Evolutionary conservation across 2,113 vertebrate species (phyloP).

Genomic region (Sterrhoptilus dennistouni): DNA sequence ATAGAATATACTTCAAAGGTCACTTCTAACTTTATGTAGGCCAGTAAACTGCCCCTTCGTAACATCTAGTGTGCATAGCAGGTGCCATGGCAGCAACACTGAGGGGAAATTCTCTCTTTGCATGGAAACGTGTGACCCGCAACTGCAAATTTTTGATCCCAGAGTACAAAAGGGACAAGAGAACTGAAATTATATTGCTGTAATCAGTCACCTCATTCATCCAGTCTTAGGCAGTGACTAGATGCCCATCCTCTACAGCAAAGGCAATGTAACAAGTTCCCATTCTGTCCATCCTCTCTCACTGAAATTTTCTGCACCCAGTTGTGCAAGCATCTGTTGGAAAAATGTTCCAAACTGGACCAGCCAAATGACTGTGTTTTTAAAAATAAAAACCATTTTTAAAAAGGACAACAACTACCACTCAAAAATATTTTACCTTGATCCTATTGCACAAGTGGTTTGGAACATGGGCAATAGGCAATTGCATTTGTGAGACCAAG

Average conservation of each 20-base stretch:
- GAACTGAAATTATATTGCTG: neutral
- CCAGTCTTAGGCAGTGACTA: neutral
- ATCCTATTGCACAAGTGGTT: neutral
- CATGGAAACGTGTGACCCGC: fast-evolving
- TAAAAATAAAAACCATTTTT: neutral
- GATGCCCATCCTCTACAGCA: neutral
- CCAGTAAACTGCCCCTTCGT: neutral
- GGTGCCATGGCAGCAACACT: neutral
- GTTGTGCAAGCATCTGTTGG: neutral
- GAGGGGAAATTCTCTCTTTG: neutral
- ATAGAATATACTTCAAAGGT: neutral
- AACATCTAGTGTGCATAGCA: neutral
- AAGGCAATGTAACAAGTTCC: neutral
- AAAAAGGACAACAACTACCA: neutral
- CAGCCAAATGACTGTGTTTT: neutral
- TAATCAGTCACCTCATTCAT: neutral
- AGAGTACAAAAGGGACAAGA: neutral
- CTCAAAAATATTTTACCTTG: neutral
- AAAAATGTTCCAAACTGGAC: neutral
- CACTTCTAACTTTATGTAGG: neutral
- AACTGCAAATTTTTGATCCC: neutral
- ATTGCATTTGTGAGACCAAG: neutral
- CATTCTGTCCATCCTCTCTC: neutral
- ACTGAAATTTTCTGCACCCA: neutral
- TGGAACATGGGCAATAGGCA: neutral